Percentiles rank a stretch among this genome's conserved stretches.
Conservation (phyloP, 2,797 vertebrate genomes). For the Sebastes vulpes region DNA sequence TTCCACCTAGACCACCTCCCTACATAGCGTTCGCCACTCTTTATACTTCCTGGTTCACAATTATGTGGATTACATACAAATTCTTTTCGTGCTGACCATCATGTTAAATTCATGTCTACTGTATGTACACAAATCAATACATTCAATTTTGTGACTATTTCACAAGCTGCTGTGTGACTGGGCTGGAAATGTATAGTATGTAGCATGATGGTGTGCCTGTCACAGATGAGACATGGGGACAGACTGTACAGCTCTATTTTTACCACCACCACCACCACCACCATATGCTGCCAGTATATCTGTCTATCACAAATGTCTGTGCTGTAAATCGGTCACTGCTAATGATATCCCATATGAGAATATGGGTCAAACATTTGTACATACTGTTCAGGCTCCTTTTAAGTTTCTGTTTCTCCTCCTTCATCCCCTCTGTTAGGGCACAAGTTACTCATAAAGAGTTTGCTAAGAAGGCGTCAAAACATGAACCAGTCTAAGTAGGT, state of each 20-base stretch:
- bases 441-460: neutral
- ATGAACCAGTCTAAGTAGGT: neutral
- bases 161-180: too few species aligned
- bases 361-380: neutral
- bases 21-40: too few species aligned
- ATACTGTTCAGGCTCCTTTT: slow-evolving; percentile 1
- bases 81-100: too few species aligned
- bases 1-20: too few species aligned
- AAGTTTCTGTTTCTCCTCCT: neutral
- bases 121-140: too few species aligned
- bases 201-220: neutral
- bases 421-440: neutral
- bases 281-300: neutral
- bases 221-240: neutral
- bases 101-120: accelerated
- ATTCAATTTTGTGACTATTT: too few species aligned
- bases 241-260: slow-evolving; percentile 41
- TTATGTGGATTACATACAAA: accelerated
- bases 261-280: neutral
- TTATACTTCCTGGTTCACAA: too few species aligned
- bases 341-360: neutral
- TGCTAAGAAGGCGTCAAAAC: neutral
- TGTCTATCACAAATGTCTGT: neutral
- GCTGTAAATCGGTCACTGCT: neutral
- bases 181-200: neutral